Evolutionary conservation across 92 coral and sea anemone genomes (phyloP).

Genomic region (Diadumene lineata): DNA sequence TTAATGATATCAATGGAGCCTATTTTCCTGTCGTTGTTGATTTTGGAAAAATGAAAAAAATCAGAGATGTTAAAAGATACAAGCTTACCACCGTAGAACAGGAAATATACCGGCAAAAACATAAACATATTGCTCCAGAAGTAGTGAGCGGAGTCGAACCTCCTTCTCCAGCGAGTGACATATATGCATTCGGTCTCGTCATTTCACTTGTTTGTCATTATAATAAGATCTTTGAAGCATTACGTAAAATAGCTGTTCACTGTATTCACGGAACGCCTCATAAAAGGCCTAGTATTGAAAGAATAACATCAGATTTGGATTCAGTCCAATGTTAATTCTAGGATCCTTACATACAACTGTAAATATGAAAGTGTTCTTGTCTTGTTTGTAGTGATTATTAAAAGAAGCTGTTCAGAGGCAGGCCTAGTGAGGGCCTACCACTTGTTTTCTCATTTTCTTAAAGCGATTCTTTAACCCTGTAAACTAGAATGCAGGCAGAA

Average conservation of each 20-base stretch:
- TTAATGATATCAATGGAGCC: conserved; percentile 11
- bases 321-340: no score
- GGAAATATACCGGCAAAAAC: conserved; percentile 45
- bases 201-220: conserved; percentile 45
- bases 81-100: conserved; percentile 27
- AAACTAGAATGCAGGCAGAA: no score
- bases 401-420: no score
- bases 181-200: conserved; percentile 56
- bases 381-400: no score
- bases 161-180: conserved; percentile 60
- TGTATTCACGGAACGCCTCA: conserved; percentile 15
- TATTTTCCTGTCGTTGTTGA: conserved; percentile 41
- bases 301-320: no score
- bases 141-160: conserved; percentile 49
- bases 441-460: no score
- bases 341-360: no score
- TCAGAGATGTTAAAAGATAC: conserved; percentile 28
- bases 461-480: no score
- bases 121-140: conserved; percentile 53
- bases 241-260: background rate
- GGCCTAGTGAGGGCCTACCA: no score
- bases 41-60: conserved; percentile 43
- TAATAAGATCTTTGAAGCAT: conserved; percentile 18
- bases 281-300: conserved; percentile 11
- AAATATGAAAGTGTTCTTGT: no score